Conservation (phyloP, 2,113 vertebrate species). For the Cephalophus harveyi region DNA sequence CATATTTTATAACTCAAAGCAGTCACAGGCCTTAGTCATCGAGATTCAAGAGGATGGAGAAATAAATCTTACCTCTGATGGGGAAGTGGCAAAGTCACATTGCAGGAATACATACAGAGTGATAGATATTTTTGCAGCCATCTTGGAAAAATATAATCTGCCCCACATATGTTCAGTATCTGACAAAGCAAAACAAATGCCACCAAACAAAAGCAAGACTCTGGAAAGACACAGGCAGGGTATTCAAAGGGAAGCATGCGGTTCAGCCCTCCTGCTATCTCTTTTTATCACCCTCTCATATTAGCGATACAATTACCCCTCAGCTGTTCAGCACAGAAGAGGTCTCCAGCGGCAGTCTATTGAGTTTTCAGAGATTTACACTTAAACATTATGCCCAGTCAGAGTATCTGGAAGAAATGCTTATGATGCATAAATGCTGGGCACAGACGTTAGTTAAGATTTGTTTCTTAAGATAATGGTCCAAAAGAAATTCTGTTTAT, state of each 20-base stretch:
- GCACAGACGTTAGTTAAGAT: not conserved
- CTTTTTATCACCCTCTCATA: not conserved
- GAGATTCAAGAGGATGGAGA: not conserved
- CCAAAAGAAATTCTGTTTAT: not conserved
- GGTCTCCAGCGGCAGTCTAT: not conserved
- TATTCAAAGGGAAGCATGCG: not conserved
- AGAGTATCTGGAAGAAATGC: not conserved
- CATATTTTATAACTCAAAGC: not conserved
- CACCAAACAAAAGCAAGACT: not conserved
- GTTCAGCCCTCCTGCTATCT: not conserved
- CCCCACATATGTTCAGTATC: not conserved
- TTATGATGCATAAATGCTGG: not conserved
- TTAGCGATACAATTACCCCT: not conserved
- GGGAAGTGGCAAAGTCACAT: not conserved
- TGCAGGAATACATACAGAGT: not conserved
- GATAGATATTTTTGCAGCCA: not conserved
- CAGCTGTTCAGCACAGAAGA: not conserved
- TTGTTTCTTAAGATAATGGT: not conserved
- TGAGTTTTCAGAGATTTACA: not conserved
- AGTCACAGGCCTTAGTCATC: not conserved
- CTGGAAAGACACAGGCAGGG: not conserved
- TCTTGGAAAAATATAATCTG: not conserved
- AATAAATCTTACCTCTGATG: not conserved
- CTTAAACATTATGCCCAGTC: not conserved
- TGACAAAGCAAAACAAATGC: not conserved